A percentile compares a stretch with the other conserved stretches of the same genome.
These are phyloP conservation scores for honey bee (Apis mellifera) DNA, from an alignment of 1,140 invertebrate genomes.

Conservation along the genomic window DNA sequence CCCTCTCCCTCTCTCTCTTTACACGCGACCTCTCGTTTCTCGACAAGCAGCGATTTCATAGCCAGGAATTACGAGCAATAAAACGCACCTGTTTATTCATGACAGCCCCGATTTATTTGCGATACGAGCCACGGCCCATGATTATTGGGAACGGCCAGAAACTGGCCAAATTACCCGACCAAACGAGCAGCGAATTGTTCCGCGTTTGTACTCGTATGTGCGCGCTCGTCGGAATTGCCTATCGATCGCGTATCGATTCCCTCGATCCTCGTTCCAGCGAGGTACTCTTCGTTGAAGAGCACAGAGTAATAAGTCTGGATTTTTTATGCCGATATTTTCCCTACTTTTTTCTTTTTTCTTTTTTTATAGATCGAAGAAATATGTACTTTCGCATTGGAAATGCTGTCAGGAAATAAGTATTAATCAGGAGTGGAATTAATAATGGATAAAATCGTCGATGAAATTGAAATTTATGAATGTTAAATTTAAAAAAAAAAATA, in stretches of 20 bases:
- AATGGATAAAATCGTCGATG: background rate
- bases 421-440: background rate
- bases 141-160: conserved; percentile 46
- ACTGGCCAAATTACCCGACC: conserved; percentile 10
- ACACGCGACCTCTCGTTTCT: background rate
- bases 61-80: conserved; percentile 65
- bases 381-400: background rate
- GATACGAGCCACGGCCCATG: conserved; percentile 34
- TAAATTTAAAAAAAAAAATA: background rate
- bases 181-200: conserved; percentile 19
- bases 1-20: too few relatives aligned
- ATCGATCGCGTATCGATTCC: conserved; percentile 33
- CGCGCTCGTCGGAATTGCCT: background rate
- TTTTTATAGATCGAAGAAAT: too few relatives aligned
- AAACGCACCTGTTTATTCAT: conserved; percentile 58
- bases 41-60: conserved; percentile 25
- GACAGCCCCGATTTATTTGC: conserved; percentile 43
- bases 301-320: conserved; percentile 1
- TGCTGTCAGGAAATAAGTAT: background rate
- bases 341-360: too few relatives aligned
- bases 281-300: background rate
- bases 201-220: background rate
- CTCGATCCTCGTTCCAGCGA: background rate
- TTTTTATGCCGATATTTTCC: background rate
- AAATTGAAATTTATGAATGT: too few relatives aligned